phyloP scores from a whole-genome alignment of 2,888 invertebrate genomes.

The Drosophila niveifrons region DNA sequence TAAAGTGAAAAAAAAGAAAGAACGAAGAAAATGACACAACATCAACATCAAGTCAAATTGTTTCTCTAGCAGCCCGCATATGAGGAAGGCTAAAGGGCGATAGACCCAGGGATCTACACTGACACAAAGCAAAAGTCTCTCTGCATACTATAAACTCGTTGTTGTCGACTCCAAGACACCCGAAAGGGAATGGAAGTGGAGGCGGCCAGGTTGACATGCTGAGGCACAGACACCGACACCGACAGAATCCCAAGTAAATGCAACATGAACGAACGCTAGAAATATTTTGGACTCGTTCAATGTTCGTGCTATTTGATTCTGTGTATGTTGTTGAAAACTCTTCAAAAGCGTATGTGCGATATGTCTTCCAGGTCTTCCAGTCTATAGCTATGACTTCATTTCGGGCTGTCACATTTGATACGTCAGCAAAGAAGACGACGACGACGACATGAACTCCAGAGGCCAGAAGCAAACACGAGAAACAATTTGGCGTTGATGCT shows the following conservation, averaged over 20 bases:
- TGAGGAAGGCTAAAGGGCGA: constrained; percentile 20
- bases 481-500: constrained; percentile 55
- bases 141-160: constrained; percentile 55
- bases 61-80: constrained; percentile 60
- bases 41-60: constrained; percentile 75
- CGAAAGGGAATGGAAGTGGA: not conserved
- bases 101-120: constrained; percentile 31
- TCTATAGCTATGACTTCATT: constrained; percentile 66
- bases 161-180: constrained; percentile 66
- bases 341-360: constrained; percentile 32
- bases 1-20: constrained; percentile 15
- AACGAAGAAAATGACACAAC: constrained; percentile 53
- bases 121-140: constrained; percentile 57
- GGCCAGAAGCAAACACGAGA: constrained; percentile 45
- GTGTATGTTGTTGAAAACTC: constrained; percentile 59
- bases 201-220: constrained; percentile 42
- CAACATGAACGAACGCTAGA: constrained; percentile 53
- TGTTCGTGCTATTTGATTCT: constrained; percentile 71
- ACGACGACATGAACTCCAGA: constrained; percentile 31
- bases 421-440: constrained; percentile 49
- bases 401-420: constrained; percentile 76
- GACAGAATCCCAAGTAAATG: constrained; percentile 55
- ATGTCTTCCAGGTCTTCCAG: constrained; percentile 50
- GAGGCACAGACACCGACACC: constrained; percentile 29
- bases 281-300: constrained; percentile 62